Base-by-base conservation (phyloP, 2,113 vertebrate genomes). In the Nerophis ophidion region DNA sequence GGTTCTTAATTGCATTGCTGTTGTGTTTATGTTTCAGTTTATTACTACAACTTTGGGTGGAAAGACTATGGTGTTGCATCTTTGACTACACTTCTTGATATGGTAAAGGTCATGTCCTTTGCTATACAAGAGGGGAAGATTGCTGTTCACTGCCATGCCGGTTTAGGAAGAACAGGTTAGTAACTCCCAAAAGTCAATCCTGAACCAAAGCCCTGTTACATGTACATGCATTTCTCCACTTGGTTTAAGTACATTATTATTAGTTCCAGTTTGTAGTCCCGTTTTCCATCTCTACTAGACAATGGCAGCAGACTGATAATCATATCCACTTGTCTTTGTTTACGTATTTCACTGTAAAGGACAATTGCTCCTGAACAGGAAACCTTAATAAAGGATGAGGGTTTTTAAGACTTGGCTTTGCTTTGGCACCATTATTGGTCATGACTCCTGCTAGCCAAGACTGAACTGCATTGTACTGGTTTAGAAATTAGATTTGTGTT, bases 31-130 rank as follows among this genome's bases (percentile, higher is more conserved):
- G 0, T 81, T 89, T 76, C 72, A 98, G 96, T 98, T 82, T 99
- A 98, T 81, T 98, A 98, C 89, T 99, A 99, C 87, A 99, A 98
- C 85, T 99, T 99, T 66, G 95, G 94, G 17, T 99, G 96, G 96
- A 99, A 99, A 77, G 96, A 99, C 84, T 99, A 99, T 26, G 95
- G 95, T 6, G 95, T 98, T 63, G 96, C 95, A 0, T 99, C 95
- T 61, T 92, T 98, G 58, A 97, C 93, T 0, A 93, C 95, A 12
- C 93, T 99, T 75, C 91, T 99, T 1, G 96, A 99, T 72, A 99
- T 99, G 96, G 95, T 98, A 9, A 99, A 99, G 72, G 96, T 99
- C 59, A 96, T 98, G 94, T 90, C 94, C 0, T 99, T 99, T 46
- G 94, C 95, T 42, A 83, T 97, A 68, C 95, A 98, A 76, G 96